Conservation (phyloP, 2,113 vertebrate genomes). For the Potamarius usumacintae region DNA sequence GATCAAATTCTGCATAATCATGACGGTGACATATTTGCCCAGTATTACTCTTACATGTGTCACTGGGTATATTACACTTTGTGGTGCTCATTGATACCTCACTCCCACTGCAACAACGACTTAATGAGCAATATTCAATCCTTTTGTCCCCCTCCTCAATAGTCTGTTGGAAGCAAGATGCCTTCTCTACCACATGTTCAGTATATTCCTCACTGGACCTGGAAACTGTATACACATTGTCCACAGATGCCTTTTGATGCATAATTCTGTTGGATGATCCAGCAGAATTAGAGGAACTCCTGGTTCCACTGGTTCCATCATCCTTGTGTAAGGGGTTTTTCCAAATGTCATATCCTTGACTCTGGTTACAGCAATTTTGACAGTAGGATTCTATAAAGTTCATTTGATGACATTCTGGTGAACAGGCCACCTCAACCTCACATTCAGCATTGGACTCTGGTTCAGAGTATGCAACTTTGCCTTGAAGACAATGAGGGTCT, state of each 20-base stretch:
- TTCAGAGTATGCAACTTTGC: conserved; percentile 69
- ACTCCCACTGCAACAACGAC: conserved; percentile 57
- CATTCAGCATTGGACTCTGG: conserved; percentile 71
- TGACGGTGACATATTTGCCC: conserved; percentile 28
- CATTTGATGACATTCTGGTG: conserved; percentile 64
- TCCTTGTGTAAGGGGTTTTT: conserved; percentile 76
- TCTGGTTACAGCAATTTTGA: conserved; percentile 67
- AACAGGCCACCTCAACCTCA: conserved; percentile 71
- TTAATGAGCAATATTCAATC: conserved; percentile 60
- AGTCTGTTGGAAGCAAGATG: conserved; percentile 73
- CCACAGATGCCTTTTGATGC: conserved; percentile 67
- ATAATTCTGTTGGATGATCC: conserved; percentile 71
- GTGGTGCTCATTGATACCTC: conserved; percentile 49
- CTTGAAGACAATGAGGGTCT: conserved; percentile 48
- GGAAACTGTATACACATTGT: conserved; percentile 68
- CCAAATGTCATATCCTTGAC: conserved; percentile 81
- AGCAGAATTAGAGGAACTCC: conserved; percentile 71
- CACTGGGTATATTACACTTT: conserved; percentile 41
- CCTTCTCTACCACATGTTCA: conserved; percentile 71
- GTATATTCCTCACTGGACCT: conserved; percentile 72
- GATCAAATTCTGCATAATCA: not conserved
- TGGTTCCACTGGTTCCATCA: conserved; percentile 52
- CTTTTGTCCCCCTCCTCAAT: conserved; percentile 58
- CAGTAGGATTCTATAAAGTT: conserved; percentile 70
- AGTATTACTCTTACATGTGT: conserved; percentile 59